Evolutionary conservation across 2,113 vertebrate genomes (phyloP), one percentile per base, ranked within the genome.

Genomic region (Leuciscus idus): DNA sequence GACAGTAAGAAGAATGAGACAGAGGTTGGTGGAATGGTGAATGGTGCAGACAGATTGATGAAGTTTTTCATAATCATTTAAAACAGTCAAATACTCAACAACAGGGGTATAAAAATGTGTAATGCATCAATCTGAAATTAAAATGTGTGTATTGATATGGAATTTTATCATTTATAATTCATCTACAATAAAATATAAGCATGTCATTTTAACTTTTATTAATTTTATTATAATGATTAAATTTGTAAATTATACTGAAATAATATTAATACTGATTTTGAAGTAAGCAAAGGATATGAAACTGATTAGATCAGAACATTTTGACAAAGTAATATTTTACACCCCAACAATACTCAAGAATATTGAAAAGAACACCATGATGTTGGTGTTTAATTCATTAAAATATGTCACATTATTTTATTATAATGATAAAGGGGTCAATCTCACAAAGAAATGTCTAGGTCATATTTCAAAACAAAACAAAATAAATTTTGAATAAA

Each of bases 21-120:
- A 89, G 84, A 86, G 23, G 81, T 33, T 55, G 85, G 82, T 55
- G 85, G 82, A 87, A 88, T 84, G 82, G 72, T 36, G 26, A 76
- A 82, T 68, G 76, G 55, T 8, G 72, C 6, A 84, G 55, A 72
- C 77, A 90, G 52, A 23, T 55, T 23, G 48, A 89, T 57, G 62
- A 26, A 2, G 19, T 21, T 13, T 73, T 66, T 17, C 28, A 68
- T n/a, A 28, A 81, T 23, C 39, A 50, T 26, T 15, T 7, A 52
- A 82, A 68, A 82, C 4, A 62, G 7, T 46, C 23, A 62, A 36
- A 61, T 15, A 26, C 36, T 46, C 15, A 61, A 66, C 61, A 66
- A 81, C 39, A 28, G 13, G 57, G 26, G 3, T 50, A 30, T 77
- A 55, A 21, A 17, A 75, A 50, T 75, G 6, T 48, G 43, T 23